Conservation (phyloP, 1,140 invertebrate genomes). For the Sycophila sp. region DNA sequence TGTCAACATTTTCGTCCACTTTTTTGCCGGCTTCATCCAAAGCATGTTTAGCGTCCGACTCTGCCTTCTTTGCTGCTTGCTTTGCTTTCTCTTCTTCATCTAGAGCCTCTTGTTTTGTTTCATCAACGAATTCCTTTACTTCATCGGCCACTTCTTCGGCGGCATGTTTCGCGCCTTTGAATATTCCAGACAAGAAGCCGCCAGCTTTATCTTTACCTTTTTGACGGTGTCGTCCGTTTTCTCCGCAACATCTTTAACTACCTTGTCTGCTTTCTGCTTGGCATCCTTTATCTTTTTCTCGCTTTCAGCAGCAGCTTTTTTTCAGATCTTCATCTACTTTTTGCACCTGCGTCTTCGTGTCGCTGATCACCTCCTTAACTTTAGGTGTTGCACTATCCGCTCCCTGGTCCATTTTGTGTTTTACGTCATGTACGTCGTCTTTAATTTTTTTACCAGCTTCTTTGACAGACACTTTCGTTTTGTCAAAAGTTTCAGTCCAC, state of each 20-base stretch:
- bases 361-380: no score
- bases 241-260: background rate
- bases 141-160: background rate
- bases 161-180: background rate
- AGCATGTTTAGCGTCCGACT: slow-evolving; percentile 25
- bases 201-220: no score
- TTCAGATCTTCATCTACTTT: slow-evolving; percentile 6
- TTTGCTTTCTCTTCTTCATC: slow-evolving; percentile 19
- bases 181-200: no score
- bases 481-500: no score
- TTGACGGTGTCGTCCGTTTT: slow-evolving; percentile 21
- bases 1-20: slow-evolving; percentile 37
- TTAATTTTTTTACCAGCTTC: no score
- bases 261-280: slow-evolving; percentile 7
- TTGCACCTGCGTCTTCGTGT: no score
- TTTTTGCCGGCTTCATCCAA: slow-evolving; percentile 45
- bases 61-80: background rate
- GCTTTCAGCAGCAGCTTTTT: background rate
- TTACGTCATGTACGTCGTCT: slow-evolving; percentile 29
- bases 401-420: slow-evolving; percentile 28
- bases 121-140: background rate
- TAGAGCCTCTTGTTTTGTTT: background rate
- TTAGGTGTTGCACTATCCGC: no score
- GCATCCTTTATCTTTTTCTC: background rate
- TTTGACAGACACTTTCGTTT: no score